These are phyloP conservation scores for Drosophila cardini DNA, from an alignment of 1,140 invertebrate species.

Conservation along the genomic window DNA sequence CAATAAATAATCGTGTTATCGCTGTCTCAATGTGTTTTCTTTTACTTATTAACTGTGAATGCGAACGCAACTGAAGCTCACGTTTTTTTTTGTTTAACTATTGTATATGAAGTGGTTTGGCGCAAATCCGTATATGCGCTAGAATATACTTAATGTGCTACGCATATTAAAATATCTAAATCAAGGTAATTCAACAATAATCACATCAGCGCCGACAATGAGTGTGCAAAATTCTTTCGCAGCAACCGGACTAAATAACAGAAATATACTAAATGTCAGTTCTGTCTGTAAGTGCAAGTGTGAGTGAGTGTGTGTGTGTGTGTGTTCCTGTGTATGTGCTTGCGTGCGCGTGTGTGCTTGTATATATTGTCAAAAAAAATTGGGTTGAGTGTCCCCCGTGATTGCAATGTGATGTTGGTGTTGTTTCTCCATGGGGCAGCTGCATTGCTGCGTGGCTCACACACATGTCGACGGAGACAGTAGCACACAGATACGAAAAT, in stretches of 20 bases:
- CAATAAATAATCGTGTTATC: not conserved
- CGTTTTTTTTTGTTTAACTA: conserved; percentile 48
- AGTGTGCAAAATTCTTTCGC: conserved; percentile 34
- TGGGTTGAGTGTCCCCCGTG: conserved; percentile 52
- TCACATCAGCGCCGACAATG: conserved; percentile 2
- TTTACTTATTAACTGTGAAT: conserved; percentile 18
- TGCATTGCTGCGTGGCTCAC: conserved; percentile 42
- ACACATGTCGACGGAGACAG: conserved; percentile 11
- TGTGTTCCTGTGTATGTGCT: conserved; percentile 11
- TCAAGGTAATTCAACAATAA: conserved; percentile 59
- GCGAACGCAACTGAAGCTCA: conserved; percentile 40
- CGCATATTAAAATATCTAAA: conserved; percentile 45
- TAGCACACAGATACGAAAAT: conserved; percentile 1
- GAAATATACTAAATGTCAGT: conserved; percentile 18
- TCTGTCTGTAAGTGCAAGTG: conserved; percentile 19
- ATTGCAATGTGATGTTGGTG: conserved; percentile 27
- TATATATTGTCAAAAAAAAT: conserved; percentile 47
- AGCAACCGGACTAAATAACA: conserved; percentile 12
- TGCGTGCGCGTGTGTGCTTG: conserved; percentile 21
- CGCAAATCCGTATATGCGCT: conserved; percentile 14
- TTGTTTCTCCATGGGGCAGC: conserved; percentile 15
- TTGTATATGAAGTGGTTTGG: conserved; percentile 32
- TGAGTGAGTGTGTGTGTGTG: conserved; percentile 12
- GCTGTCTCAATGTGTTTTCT: conserved; percentile 1
- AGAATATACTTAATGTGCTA: conserved; percentile 37